Conservation (phyloP, 2,797 vertebrate species). For the Botia kubotai region DNA sequence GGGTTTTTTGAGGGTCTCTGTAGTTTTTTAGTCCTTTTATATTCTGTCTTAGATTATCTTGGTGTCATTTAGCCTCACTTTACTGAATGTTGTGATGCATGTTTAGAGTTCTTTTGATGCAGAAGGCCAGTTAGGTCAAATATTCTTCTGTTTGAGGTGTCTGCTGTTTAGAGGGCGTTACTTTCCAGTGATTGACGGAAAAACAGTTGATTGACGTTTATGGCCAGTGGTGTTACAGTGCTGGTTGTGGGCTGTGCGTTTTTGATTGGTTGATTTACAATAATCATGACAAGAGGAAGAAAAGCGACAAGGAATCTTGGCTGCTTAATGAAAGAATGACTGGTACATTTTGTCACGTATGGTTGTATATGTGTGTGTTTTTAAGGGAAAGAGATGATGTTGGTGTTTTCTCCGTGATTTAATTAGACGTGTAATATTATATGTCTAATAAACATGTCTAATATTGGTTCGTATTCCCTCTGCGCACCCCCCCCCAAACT, state of each 20-base stretch:
- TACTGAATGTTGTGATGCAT: neutral
- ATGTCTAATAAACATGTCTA: neutral
- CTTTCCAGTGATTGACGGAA: no score
- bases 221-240: no score
- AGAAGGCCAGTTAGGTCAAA: constrained; percentile 17
- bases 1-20: neutral
- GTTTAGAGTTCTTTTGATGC: neutral
- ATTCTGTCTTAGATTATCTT: neutral
- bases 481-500: neutral
- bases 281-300: no score
- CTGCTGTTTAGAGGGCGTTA: neutral
- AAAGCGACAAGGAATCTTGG: neutral
- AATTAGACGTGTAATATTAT: neutral
- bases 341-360: neutral
- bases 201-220: no score
- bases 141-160: neutral
- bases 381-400: neutral
- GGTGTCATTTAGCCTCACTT: constrained; percentile 2
- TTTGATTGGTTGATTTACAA: no score
- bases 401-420: constrained; percentile 1
- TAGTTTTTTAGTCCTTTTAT: neutral
- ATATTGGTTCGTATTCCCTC: neutral
- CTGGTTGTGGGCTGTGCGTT: no score
- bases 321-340: neutral
- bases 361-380: constrained; percentile 10